Base-by-base conservation (phyloP, 2,797 vertebrate genomes). In the Cyclopterus lumpus region DNA sequence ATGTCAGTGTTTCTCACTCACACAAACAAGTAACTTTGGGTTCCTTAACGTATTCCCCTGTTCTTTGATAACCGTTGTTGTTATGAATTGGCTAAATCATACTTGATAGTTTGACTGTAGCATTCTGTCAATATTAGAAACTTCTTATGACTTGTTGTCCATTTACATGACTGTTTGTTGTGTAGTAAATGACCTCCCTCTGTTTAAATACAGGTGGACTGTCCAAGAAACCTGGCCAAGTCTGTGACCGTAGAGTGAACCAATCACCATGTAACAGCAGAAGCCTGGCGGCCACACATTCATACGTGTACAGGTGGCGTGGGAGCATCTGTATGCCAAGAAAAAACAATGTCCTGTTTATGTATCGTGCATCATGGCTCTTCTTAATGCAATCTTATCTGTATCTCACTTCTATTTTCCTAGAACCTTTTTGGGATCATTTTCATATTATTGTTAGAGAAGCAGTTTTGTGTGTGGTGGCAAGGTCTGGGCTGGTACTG, bases 151-250 rank as follows among this genome's bases (percentile, higher is more conserved):
- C 44, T 54, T 59, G 20, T 53, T 36, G 63, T 76, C 46, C 32
- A 46, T 73, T 57, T 62, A 5, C 5, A 30, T 40, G 3, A 18
- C 51, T 49, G 38, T 67, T 73, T 63, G 26, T 71, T 51, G 30
- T 63, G 5, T 48, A 61, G 1, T 66, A 61, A 84, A 20, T 59
- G 1, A 9, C 22, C 20, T 26, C 42, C 36, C 70, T 81, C 28
- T 83, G 1, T 80, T 82, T 86, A 58, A 79, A 83, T 85, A 36
- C 90, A 99, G 98, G 98, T 99, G 93, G 98, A 99, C 94, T 99
- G 97, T 72, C 98, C 98, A 83, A 96, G 98, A 94, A 99, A 99
- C 93, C 94, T 99, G 94, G 98, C 98, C 91, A 99, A 99, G 93
- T 98, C 97, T 3, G 98, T 99, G 86, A 99, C 98, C 3, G 98